Percentiles rank a stretch among this genome's conserved stretches.
Conservation (phyloP, 2,797 vertebrate species). For the Crax fasciolata region DNA sequence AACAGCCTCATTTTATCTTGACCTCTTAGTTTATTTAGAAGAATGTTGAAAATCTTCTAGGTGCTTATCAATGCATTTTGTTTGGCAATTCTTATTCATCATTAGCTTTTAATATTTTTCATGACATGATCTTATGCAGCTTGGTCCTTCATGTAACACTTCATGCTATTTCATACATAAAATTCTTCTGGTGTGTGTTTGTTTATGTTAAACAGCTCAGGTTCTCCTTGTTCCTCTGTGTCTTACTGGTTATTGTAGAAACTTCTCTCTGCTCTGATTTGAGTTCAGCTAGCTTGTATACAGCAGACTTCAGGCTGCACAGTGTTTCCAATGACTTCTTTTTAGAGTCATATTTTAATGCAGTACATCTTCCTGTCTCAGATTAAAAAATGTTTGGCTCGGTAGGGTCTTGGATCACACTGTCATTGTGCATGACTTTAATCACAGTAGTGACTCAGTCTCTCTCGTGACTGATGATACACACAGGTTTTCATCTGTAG, state of each 20-base stretch:
- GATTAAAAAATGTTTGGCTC: background rate
- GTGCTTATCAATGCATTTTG: background rate
- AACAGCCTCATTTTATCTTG: background rate
- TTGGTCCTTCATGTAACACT: background rate
- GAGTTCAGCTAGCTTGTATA: background rate
- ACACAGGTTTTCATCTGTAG: background rate
- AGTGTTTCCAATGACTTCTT: background rate
- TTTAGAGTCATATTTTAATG: background rate
- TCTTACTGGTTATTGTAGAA: background rate
- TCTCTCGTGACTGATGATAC: background rate
- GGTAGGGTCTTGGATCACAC: background rate
- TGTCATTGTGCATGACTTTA: background rate
- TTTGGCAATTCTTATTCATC: background rate
- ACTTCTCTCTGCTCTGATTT: background rate
- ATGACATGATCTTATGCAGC: background rate
- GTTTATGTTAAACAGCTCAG: background rate
- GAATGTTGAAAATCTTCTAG: background rate
- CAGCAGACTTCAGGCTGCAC: background rate
- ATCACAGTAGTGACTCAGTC: background rate
- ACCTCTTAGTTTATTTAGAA: background rate
- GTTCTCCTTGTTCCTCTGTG: background rate
- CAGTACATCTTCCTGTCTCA: background rate
- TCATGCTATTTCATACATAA: background rate
- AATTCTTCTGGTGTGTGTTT: background rate
- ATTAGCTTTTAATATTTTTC: background rate